Percentiles rank a stretch among this genome's conserved stretches.
phyloP scores from a whole-genome alignment of 2,797 vertebrate species.

The Triplophysa yarkandensis region DNA sequence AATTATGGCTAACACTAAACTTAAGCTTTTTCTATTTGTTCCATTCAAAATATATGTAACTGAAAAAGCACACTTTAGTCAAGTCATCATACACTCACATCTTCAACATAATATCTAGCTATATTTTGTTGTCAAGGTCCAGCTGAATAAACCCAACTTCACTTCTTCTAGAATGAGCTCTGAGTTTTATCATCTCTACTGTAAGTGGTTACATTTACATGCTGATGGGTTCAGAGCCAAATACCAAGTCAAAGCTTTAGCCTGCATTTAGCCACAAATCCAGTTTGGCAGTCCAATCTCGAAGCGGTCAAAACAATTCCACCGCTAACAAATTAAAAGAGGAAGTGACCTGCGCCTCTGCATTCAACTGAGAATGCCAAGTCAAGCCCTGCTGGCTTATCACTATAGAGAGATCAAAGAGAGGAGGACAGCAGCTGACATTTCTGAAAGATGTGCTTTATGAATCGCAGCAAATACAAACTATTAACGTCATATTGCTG shows the following conservation, averaged over 20 bases:
- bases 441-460: slow-evolving; percentile 36
- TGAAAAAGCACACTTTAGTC: background rate
- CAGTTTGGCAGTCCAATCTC: slow-evolving; percentile 51
- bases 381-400: slow-evolving; percentile 37
- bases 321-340: slow-evolving; percentile 50
- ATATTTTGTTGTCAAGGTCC: background rate
- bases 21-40: background rate
- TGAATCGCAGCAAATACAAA: slow-evolving; percentile 27
- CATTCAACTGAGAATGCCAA: slow-evolving; percentile 41
- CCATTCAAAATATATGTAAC: background rate
- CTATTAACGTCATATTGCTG: background rate
- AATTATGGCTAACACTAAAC: background rate
- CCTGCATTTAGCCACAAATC: slow-evolving; percentile 40
- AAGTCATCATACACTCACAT: background rate
- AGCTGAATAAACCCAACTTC: background rate
- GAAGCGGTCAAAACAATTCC: slow-evolving; percentile 46
- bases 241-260: slow-evolving; percentile 42
- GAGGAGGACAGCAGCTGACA: slow-evolving; percentile 29
- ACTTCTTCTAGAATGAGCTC: background rate
- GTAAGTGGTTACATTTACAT: slow-evolving; percentile 38
- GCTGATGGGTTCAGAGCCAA: slow-evolving; percentile 47
- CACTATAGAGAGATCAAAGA: slow-evolving; percentile 16
- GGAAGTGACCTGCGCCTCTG: slow-evolving; percentile 40
- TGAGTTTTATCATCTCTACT: background rate
- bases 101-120: background rate